Evolutionary conservation across 2,113 vertebrate species (phyloP).

Genomic region (Illadopsis cleaveri): DNA sequence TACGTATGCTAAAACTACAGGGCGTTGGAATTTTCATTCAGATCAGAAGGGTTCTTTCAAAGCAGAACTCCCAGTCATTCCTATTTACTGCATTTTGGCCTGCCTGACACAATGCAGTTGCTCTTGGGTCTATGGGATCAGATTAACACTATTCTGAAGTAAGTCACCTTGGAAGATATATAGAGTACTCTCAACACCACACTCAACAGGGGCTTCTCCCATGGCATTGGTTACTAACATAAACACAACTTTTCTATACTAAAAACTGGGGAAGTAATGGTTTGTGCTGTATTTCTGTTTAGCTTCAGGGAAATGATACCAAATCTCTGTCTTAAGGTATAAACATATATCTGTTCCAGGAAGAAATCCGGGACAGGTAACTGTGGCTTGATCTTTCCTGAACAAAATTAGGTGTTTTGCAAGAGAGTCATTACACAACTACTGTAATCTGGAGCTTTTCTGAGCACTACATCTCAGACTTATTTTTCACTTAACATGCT

Average conservation of each 20-base stretch:
- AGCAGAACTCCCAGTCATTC: background rate
- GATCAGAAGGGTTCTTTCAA: background rate
- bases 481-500: background rate
- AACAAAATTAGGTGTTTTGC: slow-evolving; percentile 9
- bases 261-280: background rate
- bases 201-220: background rate
- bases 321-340: background rate
- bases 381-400: background rate
- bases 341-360: background rate
- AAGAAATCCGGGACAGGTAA: background rate
- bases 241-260: background rate
- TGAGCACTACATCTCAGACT: background rate
- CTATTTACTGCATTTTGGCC: background rate
- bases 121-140: background rate
- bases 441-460: background rate
- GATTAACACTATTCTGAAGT: background rate
- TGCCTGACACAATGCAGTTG: background rate
- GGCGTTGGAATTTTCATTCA: background rate
- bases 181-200: background rate
- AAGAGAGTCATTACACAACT: background rate
- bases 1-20: background rate
- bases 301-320: background rate
- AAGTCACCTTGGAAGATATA: background rate
- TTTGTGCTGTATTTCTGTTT: background rate
- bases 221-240: background rate